phyloP scores from a whole-genome alignment of 1,140 invertebrate genomes.

The Bombus superbus region DNA sequence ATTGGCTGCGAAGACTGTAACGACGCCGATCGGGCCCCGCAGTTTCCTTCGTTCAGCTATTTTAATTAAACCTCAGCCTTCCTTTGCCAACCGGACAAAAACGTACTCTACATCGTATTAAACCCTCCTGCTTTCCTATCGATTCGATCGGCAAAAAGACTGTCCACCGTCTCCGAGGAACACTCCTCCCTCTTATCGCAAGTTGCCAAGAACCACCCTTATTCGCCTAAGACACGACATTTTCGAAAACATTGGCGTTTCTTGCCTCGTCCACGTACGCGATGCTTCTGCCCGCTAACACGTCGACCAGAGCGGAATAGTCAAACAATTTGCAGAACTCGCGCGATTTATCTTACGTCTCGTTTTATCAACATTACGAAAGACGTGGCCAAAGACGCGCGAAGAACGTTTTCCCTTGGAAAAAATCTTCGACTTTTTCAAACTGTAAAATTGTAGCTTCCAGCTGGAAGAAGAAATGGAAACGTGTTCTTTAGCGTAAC shows the following conservation, averaged over 20 bases:
- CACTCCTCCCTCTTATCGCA: background rate
- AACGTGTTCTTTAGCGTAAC: too few relatives aligned
- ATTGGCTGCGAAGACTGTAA: slow-evolving; percentile 2
- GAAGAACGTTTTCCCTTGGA: too few relatives aligned
- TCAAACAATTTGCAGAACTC: background rate
- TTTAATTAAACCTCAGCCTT: slow-evolving; percentile 2
- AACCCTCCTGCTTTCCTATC: background rate
- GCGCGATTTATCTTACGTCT: background rate
- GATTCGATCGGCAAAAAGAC: background rate
- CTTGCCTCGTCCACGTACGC: background rate
- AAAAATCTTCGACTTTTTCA: too few relatives aligned
- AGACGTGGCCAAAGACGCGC: too few relatives aligned
- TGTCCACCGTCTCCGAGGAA: background rate
- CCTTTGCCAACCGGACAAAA: background rate
- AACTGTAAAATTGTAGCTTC: too few relatives aligned
- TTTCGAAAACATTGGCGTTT: background rate
- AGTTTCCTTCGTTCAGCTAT: background rate
- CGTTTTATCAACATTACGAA: background rate
- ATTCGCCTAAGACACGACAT: too few relatives aligned
- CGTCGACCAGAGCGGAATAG: background rate
- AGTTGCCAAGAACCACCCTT: background rate
- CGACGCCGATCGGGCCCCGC: background rate
- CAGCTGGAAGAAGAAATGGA: too few relatives aligned
- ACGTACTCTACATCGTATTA: background rate
- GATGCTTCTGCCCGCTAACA: background rate